phyloP scores from a whole-genome alignment of 1,140 invertebrate genomes.

The Leucophenga varia region DNA sequence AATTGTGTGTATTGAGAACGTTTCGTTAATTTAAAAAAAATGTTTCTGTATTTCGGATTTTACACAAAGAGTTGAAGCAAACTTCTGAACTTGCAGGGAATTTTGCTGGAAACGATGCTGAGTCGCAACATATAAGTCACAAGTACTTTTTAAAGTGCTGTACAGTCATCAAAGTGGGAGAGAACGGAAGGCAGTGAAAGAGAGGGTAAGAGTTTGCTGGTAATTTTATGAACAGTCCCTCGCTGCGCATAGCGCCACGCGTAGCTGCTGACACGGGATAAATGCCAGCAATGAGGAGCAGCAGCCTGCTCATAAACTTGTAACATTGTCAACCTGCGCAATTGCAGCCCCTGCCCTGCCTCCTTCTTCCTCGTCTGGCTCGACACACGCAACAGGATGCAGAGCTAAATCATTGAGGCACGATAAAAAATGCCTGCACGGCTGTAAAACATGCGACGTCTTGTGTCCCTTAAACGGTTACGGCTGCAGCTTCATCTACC shows the following conservation, averaged over 20 bases:
- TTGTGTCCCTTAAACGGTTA: conserved; percentile 7
- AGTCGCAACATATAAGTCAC: too few relatives aligned
- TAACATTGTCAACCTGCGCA: conserved; percentile 37
- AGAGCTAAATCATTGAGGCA: conserved; percentile 32
- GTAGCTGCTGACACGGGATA: conserved; percentile 13
- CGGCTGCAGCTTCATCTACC: too few relatives aligned
- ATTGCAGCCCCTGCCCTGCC: background rate
- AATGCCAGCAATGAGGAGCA: conserved; percentile 10
- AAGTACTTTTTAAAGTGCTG: too few relatives aligned
- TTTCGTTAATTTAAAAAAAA: too few relatives aligned
- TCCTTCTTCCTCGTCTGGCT: background rate
- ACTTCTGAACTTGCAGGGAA: too few relatives aligned
- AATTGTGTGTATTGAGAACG: too few relatives aligned
- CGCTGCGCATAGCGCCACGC: conserved; percentile 7
- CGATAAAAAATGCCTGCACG: conserved; percentile 22
- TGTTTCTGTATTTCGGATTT: too few relatives aligned
- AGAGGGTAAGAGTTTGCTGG: too few relatives aligned
- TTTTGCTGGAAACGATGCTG: too few relatives aligned
- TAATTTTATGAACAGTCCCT: conserved; percentile 10
- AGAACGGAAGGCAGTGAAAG: too few relatives aligned
- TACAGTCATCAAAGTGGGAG: too few relatives aligned
- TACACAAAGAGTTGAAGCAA: too few relatives aligned
- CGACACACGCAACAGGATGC: conserved; percentile 41
- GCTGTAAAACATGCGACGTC: conserved; percentile 29
- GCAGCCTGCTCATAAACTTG: conserved; percentile 37